phyloP scores from a whole-genome alignment of 2,113 vertebrate genomes.

The Sorex araneus region DNA sequence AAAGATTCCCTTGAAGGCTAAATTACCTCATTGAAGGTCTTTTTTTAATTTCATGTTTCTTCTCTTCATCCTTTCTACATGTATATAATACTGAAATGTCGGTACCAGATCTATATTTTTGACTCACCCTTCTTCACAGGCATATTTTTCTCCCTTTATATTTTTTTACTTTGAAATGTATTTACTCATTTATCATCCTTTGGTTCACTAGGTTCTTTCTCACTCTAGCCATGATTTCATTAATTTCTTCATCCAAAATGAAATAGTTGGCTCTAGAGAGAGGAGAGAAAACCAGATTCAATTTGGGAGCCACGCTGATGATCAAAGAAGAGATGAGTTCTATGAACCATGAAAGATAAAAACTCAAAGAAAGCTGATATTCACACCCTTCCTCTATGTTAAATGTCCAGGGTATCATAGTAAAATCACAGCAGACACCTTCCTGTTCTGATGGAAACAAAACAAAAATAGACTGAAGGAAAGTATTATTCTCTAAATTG shows the following conservation, averaged over 20 bases:
- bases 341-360: slow-evolving; percentile 86
- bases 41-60: not conserved
- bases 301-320: slow-evolving; percentile 82
- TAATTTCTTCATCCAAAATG: slow-evolving; percentile 84
- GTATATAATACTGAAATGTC: not conserved
- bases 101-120: slow-evolving; percentile 37
- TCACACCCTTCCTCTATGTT: slow-evolving; percentile 71
- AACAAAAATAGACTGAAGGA: slow-evolving; percentile 57
- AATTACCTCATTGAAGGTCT: slow-evolving; percentile 7
- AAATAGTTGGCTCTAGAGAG: slow-evolving; percentile 77
- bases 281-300: slow-evolving; percentile 78
- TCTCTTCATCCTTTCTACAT: not conserved
- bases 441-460: slow-evolving; percentile 51
- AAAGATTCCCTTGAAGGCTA: slow-evolving; percentile 53
- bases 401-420: slow-evolving; percentile 58
- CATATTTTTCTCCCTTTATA: slow-evolving; percentile 59
- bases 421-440: slow-evolving; percentile 38
- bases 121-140: slow-evolving; percentile 63
- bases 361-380: slow-evolving; percentile 83
- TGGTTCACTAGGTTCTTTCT: slow-evolving; percentile 82
- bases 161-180: slow-evolving; percentile 68
- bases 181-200: slow-evolving; percentile 82
- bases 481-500: slow-evolving; percentile 56
- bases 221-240: slow-evolving; percentile 84
- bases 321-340: slow-evolving; percentile 86